Conservation (phyloP, 2,113 vertebrate species). For the Acrocephalus kingi region DNA sequence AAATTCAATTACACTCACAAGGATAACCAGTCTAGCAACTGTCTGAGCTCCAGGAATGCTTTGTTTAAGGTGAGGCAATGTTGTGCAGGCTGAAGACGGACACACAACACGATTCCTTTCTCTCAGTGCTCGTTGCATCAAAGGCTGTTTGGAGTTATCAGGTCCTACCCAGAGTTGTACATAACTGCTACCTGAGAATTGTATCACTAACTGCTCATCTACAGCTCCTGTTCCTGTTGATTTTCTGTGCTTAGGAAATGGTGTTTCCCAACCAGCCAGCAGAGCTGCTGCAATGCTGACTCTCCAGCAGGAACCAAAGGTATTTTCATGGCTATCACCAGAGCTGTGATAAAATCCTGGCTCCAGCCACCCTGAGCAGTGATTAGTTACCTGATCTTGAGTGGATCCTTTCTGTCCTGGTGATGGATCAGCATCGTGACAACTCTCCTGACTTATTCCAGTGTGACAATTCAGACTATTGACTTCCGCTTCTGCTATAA, state of each 20-base stretch:
- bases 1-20: neutral
- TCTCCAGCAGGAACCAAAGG: neutral
- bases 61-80: neutral
- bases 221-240: neutral
- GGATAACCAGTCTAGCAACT: neutral
- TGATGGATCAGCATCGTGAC: neutral
- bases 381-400: neutral
- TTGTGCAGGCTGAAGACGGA: neutral
- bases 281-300: neutral
- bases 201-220: neutral
- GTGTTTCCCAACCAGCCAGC: neutral
- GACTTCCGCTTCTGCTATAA: neutral
- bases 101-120: rapidly evolving
- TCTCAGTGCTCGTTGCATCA: neutral
- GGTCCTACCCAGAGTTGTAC: neutral
- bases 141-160: neutral
- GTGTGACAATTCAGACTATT: neutral
- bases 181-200: neutral
- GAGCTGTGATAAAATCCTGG: neutral
- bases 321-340: neutral
- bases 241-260: neutral
- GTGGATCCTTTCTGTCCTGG: neutral
- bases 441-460: neutral
- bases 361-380: neutral
- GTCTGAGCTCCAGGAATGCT: neutral